A percentile compares a stretch with the other conserved stretches of the same genome.
Evolutionary conservation across 1,140 invertebrate genomes (phyloP).

Genomic region (Holotrichia oblita): DNA sequence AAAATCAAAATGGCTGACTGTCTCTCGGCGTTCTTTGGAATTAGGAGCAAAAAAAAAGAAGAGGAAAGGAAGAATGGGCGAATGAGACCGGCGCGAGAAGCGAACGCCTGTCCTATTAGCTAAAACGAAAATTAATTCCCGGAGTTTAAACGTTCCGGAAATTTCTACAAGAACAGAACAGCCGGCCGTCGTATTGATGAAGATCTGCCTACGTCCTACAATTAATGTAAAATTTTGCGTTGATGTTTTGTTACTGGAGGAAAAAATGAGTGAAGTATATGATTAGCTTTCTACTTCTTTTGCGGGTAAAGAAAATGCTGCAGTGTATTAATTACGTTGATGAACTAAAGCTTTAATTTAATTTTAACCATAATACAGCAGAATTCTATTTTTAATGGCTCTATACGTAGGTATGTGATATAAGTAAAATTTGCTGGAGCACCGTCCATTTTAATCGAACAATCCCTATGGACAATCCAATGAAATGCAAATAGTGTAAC

Average conservation of each 20-base stretch:
- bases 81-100: neutral
- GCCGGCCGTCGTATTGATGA: neutral
- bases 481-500: no score
- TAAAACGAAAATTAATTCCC: constrained; percentile 24
- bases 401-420: no score
- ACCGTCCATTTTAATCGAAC: no score
- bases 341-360: no score
- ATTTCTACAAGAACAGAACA: neutral
- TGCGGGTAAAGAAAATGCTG: no score
- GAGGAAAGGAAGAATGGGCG: neutral
- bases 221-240: neutral
- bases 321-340: no score
- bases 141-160: neutral
- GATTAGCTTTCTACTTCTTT: neutral
- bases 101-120: neutral
- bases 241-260: neutral
- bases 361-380: no score
- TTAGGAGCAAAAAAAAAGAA: neutral
- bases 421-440: no score
- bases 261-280: neutral
- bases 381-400: no score
- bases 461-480: no score
- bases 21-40: constrained; percentile 20
- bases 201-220: neutral
- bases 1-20: constrained; percentile 39